Base-by-base conservation (phyloP, 2,113 vertebrate genomes). In the Rattus rattus region DNA sequence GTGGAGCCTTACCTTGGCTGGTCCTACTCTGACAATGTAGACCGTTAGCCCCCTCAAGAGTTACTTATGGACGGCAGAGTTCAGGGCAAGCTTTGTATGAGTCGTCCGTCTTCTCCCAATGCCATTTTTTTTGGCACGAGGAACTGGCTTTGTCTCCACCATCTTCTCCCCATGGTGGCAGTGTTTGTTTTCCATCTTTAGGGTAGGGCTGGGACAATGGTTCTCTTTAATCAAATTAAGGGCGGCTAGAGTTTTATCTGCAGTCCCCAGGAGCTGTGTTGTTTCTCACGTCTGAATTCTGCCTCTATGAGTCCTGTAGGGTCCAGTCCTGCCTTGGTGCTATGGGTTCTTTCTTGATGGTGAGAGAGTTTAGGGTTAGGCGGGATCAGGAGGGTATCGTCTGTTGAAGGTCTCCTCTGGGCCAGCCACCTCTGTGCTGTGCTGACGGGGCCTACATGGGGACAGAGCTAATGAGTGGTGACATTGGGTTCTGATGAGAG, bases 381-480 rank as follows among this genome's bases (percentile, higher is more conserved):
- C 7, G 22, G 17, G 8, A 14, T 4, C 49, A 39, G 49, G 19
- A 49, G 65, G 30, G 5, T 94, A 75, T 30, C 14, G 72, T 90
- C 94, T 88, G 17, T 77, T 86, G 56, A 76, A 39, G 12, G n/a
- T 85, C 70, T 93, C 4, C 69, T 94, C 54, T 87, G 77, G 96
- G 80, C n/a, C 86, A 65, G 0, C 90, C 28, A 72, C 30, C 59
- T 85, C 16, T 49, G 2, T 81, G 65, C 65, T 92, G 95, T 92
- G 91, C 83, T 88, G 20, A n/a, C 54, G 47, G 63, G 52, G 52
- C 30, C 95, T 93, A 16, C 65, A 63, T 81, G 76, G 54, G 36
- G 54, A 39, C 33, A 59, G 10, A 72, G 54, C 16, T 76, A 26
- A 28, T 39, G 30, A 52, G 14, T 49, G 20, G 39, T 90, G 26